Conservation (phyloP, 2,797 vertebrate species). For the Pseudochromis fuscus region DNA sequence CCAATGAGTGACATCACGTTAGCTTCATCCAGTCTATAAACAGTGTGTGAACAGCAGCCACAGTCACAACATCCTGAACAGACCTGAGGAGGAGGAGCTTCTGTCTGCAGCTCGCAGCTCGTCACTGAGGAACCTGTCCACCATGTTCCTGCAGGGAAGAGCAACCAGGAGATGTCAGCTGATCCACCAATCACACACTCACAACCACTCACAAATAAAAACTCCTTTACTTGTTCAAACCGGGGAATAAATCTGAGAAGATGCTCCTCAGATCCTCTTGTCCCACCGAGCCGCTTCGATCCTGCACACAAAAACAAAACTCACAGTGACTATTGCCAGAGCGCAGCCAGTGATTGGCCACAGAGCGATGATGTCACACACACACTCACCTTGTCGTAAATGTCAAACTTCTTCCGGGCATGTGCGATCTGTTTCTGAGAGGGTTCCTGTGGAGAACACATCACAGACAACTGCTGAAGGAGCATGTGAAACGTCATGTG, state of each 20-base stretch:
- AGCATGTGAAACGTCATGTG: not conserved
- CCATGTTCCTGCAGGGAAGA: conserved; percentile 76
- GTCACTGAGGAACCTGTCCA: conserved; percentile 79
- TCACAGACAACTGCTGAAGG: no score
- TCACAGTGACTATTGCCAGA: not conserved
- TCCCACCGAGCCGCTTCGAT: conserved; percentile 69
- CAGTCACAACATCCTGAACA: no score
- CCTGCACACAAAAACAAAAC: conserved; percentile 55
- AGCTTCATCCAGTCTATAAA: no score
- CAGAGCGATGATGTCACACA: conserved; percentile 16
- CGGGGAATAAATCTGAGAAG: conserved; percentile 80
- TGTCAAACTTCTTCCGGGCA: conserved; percentile 78
- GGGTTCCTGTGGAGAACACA: conserved; percentile 68
- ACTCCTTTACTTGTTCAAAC: conserved; percentile 71
- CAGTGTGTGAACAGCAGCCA: no score
- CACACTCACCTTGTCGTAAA: conserved; percentile 78
- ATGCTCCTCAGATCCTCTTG: conserved; percentile 72
- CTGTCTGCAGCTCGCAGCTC: conserved; percentile 77
- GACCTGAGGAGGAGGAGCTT: no score
- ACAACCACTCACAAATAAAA: no score
- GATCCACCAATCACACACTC: no score
- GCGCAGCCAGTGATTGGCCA: not conserved
- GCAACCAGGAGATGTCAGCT: no score
- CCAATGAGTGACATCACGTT: no score
- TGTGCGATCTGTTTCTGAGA: conserved; percentile 74